phyloP scores from a whole-genome alignment of 2,113 vertebrate genomes.

The Melanerpes formicivorus region DNA sequence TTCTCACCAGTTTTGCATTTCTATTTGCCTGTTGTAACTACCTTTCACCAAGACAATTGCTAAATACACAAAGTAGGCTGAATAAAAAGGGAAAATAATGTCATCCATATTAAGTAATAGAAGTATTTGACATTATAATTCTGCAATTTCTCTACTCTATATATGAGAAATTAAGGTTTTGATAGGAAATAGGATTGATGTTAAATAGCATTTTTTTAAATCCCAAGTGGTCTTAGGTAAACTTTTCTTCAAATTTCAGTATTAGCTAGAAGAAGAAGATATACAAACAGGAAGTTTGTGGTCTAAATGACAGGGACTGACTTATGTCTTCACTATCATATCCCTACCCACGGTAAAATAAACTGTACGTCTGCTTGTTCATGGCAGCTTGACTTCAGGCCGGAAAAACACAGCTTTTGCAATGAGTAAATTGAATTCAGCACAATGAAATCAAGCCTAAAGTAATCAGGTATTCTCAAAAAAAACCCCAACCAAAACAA shows the following conservation, averaged over 20 bases:
- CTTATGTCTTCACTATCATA: not conserved
- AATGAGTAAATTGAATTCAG: not conserved
- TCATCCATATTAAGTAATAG: not conserved
- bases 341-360: not conserved
- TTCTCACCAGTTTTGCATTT: not conserved
- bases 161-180: not conserved
- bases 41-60: not conserved
- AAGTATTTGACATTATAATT: not conserved
- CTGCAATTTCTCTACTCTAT: not conserved
- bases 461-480: not conserved
- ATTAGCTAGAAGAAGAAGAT: not conserved
- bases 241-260: not conserved
- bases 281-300: not conserved
- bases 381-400: not conserved
- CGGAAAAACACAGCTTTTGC: not conserved
- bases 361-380: not conserved
- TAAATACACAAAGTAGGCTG: not conserved
- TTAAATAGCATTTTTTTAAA: not conserved
- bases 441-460: not conserved
- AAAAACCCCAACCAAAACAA: not conserved
- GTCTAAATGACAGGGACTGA: not conserved
- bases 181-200: not conserved
- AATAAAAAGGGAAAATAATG: not conserved
- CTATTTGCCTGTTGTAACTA: not conserved
- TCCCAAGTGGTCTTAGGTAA: not conserved